Base-by-base conservation (phyloP, 2,888 invertebrate species). In the Dorcus hopei region DNA sequence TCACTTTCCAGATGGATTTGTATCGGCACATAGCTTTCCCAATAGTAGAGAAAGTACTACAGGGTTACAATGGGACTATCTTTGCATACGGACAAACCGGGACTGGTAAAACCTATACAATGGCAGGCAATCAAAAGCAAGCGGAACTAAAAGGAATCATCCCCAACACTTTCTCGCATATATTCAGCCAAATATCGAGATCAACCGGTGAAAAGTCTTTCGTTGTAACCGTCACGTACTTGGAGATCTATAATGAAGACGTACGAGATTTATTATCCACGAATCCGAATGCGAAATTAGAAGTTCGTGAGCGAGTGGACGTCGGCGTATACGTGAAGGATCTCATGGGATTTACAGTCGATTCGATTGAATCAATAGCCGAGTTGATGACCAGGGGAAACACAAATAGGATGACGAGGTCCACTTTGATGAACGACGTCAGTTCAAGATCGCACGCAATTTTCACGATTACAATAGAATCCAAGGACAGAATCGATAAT, bases 241-340 rank as follows among this genome's bases (percentile, higher is more conserved):
- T 99, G 78, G 98, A 99, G 82, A 98, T 99, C 63, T 99, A 99
- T 80, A 99, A 99, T 78, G 99, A 99, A 79, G 98, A 99, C 79
- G 95, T 99, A 0, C 85, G 97, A 26, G 99, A 99, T 81, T 82
- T 99, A 45, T 82, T 99, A 43, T 77, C 79, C 2, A 93, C 93
- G 77, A 93, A 95, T 77, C 92, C 94, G 38, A 88, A 88, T 67
- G 87, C 86, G 70, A 88, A 90, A 70, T 81, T 97, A 9, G 95
- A 97, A 78, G 93, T 98, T 1, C 95, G 97, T 77, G 98, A 99
- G 79, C 81, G 97, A 4, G 91, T 95, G 0, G 97, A 98, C 73
- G 91, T 97, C 62, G 97, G 98, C 2, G 97, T 99, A 3, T 99
- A 97, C 77, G 97, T 99, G 0, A 97, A 97, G 78, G 98, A 98